A percentile compares a stretch with the other conserved stretches of the same genome.
These are phyloP conservation scores for Megalops cyprinoides DNA, from an alignment of 2,797 vertebrate genomes.

Conservation along the genomic window DNA sequence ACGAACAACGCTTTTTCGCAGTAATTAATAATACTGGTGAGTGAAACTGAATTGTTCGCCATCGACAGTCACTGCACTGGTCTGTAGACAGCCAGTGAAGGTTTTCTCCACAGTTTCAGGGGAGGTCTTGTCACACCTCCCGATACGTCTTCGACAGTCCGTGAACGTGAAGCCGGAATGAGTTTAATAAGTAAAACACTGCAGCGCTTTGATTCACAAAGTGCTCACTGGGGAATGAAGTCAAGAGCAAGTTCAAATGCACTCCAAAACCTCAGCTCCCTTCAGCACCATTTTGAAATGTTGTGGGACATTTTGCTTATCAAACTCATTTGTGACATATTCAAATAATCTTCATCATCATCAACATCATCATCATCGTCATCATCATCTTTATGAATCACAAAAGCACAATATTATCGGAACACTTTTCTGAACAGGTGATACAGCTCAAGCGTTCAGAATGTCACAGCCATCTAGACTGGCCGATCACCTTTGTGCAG, in stretches of 20 bases:
- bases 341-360: no score
- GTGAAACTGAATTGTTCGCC: background rate
- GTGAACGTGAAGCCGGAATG: background rate
- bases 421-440: background rate
- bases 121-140: background rate
- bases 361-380: no score
- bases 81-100: background rate
- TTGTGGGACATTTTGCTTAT: background rate
- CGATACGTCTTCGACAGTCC: background rate
- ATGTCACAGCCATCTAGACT: background rate
- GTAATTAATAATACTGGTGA: constrained; percentile 15
- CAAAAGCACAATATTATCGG: background rate
- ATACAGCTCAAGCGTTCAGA: background rate
- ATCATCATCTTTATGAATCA: no score
- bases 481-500: background rate
- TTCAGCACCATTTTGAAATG: background rate
- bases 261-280: background rate
- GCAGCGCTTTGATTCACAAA: background rate
- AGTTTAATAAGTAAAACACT: background rate
- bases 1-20: background rate
- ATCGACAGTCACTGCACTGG: background rate
- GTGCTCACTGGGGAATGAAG: background rate
- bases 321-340: background rate
- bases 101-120: background rate
- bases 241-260: background rate